phyloP scores from a whole-genome alignment of 2,888 invertebrate species.

The Terebella lapidaria region DNA sequence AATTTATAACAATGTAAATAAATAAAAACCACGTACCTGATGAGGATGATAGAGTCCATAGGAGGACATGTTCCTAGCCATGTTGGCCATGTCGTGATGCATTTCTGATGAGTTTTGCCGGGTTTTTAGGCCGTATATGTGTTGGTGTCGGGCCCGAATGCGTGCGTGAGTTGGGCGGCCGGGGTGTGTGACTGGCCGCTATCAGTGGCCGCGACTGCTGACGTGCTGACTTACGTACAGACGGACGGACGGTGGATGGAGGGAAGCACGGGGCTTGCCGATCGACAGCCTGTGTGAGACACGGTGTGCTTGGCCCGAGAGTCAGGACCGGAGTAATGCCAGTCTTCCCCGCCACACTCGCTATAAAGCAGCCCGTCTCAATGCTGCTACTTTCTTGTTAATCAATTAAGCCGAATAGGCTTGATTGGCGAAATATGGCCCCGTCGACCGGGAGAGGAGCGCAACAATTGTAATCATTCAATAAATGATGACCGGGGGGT shows the following conservation, averaged over 20 bases:
- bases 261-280: too few relatives aligned
- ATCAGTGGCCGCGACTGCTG: too few relatives aligned
- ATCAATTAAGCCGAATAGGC: not conserved
- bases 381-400: not conserved
- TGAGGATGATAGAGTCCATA: not conserved
- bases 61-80: not conserved
- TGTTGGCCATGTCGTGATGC: not conserved
- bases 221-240: too few relatives aligned
- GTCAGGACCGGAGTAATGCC: not conserved
- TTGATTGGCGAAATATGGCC: not conserved
- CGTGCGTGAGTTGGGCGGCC: too few relatives aligned
- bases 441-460: not conserved
- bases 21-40: not conserved
- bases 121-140: too few relatives aligned
- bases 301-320: too few relatives aligned
- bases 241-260: too few relatives aligned
- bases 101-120: not conserved
- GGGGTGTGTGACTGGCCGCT: too few relatives aligned
- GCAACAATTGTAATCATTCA: not conserved
- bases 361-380: not conserved
- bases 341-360: not conserved
- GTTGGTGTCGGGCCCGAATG: too few relatives aligned
- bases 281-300: too few relatives aligned
- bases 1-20: not conserved
- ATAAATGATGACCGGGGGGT: not conserved